A percentile compares a stretch with the other conserved stretches of the same genome.
Conservation (phyloP, 2,888 invertebrate genomes). For the Desoria tigrina region DNA sequence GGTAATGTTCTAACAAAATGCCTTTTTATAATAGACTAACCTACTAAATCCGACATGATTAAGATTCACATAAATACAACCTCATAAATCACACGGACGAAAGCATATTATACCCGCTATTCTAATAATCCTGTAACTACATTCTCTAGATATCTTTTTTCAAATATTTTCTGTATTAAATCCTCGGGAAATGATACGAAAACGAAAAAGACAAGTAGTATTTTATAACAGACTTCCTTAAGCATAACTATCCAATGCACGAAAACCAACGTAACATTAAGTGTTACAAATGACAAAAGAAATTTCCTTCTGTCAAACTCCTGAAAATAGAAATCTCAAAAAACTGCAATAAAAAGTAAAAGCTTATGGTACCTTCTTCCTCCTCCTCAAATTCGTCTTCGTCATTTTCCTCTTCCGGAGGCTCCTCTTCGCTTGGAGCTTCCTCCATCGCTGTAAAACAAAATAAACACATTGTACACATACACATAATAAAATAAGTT, state of each 20-base stretch:
- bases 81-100: constrained; percentile 41
- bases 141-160: no score
- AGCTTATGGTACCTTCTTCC: background rate
- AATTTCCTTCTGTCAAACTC: no score
- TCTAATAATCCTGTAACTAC: background rate
- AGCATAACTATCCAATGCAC: no score
- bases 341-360: no score
- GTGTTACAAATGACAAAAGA: no score
- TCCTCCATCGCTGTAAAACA: constrained; percentile 19
- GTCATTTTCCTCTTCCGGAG: constrained; percentile 26
- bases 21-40: constrained; percentile 7
- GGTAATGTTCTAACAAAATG: constrained; percentile 1
- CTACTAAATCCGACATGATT: constrained; percentile 39
- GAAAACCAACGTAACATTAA: no score
- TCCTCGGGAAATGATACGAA: no score
- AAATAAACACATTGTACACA: no score
- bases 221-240: no score
- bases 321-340: no score
- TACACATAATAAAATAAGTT: constrained; percentile 15
- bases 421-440: constrained; percentile 3
- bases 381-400: constrained; percentile 40
- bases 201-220: no score
- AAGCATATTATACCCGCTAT: constrained; percentile 16
- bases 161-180: no score
- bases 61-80: constrained; percentile 44